Percentiles rank a stretch among this genome's conserved stretches.
These are phyloP conservation scores for Uria lomvia DNA, from an alignment of 2,113 vertebrate species.

Conservation along the genomic window DNA sequence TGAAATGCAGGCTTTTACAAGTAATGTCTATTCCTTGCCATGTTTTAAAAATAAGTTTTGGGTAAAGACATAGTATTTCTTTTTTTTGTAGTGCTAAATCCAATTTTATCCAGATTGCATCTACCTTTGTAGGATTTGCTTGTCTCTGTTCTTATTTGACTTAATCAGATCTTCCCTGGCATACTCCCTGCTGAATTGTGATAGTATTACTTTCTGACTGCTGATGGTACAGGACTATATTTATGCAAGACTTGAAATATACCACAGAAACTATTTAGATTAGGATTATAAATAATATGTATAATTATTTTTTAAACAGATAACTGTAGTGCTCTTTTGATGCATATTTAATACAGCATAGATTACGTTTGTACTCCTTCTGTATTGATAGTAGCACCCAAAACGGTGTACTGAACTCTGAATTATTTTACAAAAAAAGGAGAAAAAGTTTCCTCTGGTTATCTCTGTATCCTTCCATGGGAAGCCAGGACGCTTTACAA, in stretches of 20 bases:
- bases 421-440: background rate
- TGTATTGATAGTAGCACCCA: background rate
- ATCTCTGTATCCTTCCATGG: background rate
- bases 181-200: background rate
- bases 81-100: background rate
- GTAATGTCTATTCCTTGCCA: background rate
- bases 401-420: background rate
- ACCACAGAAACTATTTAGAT: background rate
- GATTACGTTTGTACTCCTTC: background rate
- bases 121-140: background rate
- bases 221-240: background rate
- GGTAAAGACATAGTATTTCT: background rate
- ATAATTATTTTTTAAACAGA: background rate
- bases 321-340: background rate
- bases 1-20: background rate
- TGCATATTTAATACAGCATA: background rate
- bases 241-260: background rate
- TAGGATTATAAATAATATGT: background rate
- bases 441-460: background rate
- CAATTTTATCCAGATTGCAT: slow-evolving; percentile 20
- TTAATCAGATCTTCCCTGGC: background rate
- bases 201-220: background rate
- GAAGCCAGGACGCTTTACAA: background rate
- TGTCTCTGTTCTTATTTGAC: background rate
- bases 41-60: background rate